Base-by-base conservation (phyloP, 2,888 invertebrate species). In the Tipula vernalis region DNA sequence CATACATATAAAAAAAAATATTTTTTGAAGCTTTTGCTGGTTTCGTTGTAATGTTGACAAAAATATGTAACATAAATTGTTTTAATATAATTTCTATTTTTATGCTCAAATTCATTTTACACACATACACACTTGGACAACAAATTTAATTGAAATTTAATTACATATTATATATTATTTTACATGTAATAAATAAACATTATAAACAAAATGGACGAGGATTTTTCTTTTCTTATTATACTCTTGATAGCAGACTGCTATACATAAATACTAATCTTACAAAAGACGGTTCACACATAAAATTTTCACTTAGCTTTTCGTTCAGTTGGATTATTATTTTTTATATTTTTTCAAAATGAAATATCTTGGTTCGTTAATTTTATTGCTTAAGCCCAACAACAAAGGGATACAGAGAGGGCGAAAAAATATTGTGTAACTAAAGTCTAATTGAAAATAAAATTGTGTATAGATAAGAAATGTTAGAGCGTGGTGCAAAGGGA, bases 301-400 rank as follows among this genome's bases (percentile, higher is more conserved):
- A 18, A 71, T 28, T 71, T 71, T 71, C 71, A 71, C 71, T 71
- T 71, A 71, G 71, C 71, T 71, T 71, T 71, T 71, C 71, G 71
- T 71, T 71, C 71, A 71, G 71, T 71, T 71, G 71, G 71, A 71
- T 71, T 71, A 71, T 71, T 71, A 71, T 71, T 71, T 71, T 51
- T 71, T 71, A 10, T 28, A 1, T 71, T 71, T 51, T 51, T 28
- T 71, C 71, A 71, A 71, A n/a, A 71, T 71, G 71, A 71, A 71
- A 71, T 71, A 71, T 71, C 71, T 71, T 71, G 71, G 71, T 71
- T 71, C 71, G 71, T 71, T 71, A 71, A 71, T 71, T 71, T 71
- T 71, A 71, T 71, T 71, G 71, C 71, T 71, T 71, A 71, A 71
- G 71, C 71, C 18, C 71, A 71, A 71, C 28, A 71, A 71, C 71